Percentiles rank a stretch among this genome's conserved stretches.
Evolutionary conservation across 2,113 vertebrate species (phyloP).

Genomic region (Poeciliopsis retropinna): DNA sequence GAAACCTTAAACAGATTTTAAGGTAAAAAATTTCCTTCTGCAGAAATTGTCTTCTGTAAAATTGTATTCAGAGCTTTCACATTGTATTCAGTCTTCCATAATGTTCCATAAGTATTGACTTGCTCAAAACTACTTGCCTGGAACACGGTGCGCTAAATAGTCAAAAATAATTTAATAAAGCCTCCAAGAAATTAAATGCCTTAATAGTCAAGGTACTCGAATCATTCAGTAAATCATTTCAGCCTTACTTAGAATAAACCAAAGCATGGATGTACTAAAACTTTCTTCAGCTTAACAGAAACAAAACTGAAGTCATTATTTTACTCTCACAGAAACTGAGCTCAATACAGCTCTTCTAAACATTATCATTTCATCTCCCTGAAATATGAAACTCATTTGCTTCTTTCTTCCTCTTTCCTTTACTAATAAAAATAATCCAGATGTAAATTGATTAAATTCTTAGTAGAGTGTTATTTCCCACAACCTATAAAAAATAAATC

Average conservation of each 20-base stretch:
- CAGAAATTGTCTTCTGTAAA: background rate
- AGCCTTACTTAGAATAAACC: too few species aligned
- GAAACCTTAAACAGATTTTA: conserved; percentile 4
- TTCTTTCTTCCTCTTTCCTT: background rate
- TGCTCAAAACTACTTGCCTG: background rate
- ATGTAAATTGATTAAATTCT: background rate
- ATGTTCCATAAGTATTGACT: background rate
- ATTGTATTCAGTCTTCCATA: background rate
- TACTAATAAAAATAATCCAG: background rate
- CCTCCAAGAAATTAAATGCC: too few species aligned
- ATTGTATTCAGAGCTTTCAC: accelerated
- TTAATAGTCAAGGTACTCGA: too few species aligned
- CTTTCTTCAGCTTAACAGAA: too few species aligned
- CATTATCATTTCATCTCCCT: background rate
- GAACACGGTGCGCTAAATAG: too few species aligned
- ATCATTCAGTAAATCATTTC: too few species aligned
- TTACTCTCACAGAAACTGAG: background rate
- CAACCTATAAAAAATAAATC: too few species aligned
- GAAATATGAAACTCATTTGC: background rate
- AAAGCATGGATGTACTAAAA: too few species aligned
- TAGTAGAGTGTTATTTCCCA: too few species aligned
- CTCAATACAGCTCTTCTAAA: background rate
- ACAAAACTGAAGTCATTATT: too few species aligned
- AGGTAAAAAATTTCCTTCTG: background rate
- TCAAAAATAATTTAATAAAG: background rate